Evolutionary conservation across 2,888 invertebrate species (phyloP).

Genomic region (Hesperia comma): DNA sequence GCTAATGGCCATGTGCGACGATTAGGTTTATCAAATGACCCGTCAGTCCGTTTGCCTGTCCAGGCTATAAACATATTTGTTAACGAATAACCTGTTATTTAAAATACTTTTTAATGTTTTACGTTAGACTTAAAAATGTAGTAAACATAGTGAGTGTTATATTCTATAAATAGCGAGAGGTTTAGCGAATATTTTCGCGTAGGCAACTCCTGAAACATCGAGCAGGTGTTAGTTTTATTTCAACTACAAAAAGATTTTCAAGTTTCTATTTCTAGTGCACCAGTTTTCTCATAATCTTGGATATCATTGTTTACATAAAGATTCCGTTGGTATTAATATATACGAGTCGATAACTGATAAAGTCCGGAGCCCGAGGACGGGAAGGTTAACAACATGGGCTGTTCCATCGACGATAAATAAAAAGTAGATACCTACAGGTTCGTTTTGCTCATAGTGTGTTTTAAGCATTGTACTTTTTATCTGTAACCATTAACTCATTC

Average conservation of each 20-base stretch:
- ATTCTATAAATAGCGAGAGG: too few relatives aligned
- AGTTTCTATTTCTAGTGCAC: constrained; percentile 13
- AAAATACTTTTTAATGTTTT: too few relatives aligned
- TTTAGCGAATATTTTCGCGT: too few relatives aligned
- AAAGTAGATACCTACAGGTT: not conserved
- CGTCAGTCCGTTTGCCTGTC: too few relatives aligned
- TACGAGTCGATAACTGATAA: constrained; percentile 33
- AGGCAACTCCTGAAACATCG: not conserved
- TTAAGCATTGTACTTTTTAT: not conserved
- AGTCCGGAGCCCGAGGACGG: constrained; percentile 13
- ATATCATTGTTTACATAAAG: constrained; percentile 33
- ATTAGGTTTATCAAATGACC: too few relatives aligned
- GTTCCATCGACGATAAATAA: constrained; percentile 24
- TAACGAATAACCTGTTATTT: too few relatives aligned
- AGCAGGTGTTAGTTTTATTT: constrained; percentile 15
- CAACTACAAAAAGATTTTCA: constrained; percentile 11
- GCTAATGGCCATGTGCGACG: too few relatives aligned
- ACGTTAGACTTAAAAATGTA: too few relatives aligned
- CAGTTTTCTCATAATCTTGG: constrained; percentile 28
- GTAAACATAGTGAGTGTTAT: too few relatives aligned
- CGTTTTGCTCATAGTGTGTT: constrained; percentile 3
- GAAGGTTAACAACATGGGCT: constrained; percentile 28
- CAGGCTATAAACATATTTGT: too few relatives aligned
- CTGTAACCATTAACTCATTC: not conserved
- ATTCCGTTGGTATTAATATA: constrained; percentile 30